Conservation (phyloP, 1,140 invertebrate genomes). For the Liolophura sinensis region DNA sequence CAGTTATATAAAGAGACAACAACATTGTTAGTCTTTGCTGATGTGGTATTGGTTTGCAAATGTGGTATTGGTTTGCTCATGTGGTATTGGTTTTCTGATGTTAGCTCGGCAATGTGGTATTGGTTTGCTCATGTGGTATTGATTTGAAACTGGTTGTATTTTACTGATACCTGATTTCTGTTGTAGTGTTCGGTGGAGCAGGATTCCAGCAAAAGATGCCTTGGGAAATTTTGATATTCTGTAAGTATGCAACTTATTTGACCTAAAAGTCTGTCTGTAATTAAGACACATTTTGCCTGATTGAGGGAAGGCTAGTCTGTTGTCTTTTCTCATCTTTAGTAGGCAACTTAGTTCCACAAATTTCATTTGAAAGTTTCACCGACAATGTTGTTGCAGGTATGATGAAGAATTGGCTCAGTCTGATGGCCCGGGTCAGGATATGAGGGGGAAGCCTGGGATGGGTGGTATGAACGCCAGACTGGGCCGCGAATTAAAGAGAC, state of each 20-base stretch:
- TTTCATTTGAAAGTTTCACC: neutral
- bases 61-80: neutral
- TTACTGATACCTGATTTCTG: constrained; percentile 5
- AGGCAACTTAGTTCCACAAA: neutral
- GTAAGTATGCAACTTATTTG: constrained; percentile 62
- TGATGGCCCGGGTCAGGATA: too few species aligned
- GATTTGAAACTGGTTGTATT: neutral
- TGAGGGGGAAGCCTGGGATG: too few species aligned
- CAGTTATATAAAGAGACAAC: neutral
- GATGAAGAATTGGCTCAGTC: constrained; percentile 42
- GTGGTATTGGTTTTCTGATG: neutral
- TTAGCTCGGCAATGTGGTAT: neutral
- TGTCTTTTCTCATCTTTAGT: neutral
- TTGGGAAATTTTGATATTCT: constrained; percentile 88
- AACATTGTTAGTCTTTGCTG: neutral
- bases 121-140: neutral
- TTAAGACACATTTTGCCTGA: neutral
- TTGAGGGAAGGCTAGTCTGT: neutral
- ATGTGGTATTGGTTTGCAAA: neutral
- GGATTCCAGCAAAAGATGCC: constrained; percentile 76
- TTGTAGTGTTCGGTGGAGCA: constrained; percentile 85
- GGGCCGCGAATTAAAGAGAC: constrained; percentile 30
- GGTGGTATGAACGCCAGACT: constrained; percentile 10
- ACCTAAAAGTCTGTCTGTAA: neutral
- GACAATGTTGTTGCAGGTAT: constrained; percentile 34